Evolutionary conservation across 2,113 vertebrate genomes (phyloP), one percentile per base, ranked within the genome.

Genomic region (Formicarius rufipectus): DNA sequence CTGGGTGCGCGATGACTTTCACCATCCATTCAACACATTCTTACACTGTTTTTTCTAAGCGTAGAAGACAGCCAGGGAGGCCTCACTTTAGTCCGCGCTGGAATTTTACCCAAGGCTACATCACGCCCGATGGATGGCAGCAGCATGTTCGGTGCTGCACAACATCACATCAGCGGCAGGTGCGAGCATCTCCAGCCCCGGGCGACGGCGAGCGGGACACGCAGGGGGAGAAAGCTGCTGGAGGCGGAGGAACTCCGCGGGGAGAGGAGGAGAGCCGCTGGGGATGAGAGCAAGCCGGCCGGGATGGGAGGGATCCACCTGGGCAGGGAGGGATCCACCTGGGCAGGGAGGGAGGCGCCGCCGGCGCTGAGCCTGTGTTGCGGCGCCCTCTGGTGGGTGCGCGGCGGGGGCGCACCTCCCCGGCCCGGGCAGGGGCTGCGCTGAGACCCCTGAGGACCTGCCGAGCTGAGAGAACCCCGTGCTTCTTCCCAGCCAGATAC

Each of bases 71-170:
- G 2, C 18, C 39, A 3, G 52, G 28, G 33, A n/a, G 30, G 39
- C 14, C 13, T 24, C 60, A 1, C 4, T 8, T 37, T 17, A 50
- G 22, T 7, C 16, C n/a, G 40, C 9, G 8, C 23, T 9, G 56
- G 25, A 35, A 67, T 85, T 21, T 12, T 53, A 21, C 23, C 12
- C 63, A 7, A 40, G 77, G 40, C 37, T 63, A 5, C 24, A 49
- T 11, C 30, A 1, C 21, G 28, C 47, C 18, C 50, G 6, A 4
- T 1, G 27, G 6, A 24, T 1, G 3, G 56, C 44, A 28, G 1
- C 40, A 5, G 2, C 18, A 0, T 0, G 24, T 3, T 49, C 3
- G 12, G 25, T 4, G 22, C 69, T 8, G 22, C 59, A 4, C 30
- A 13, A 40, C 52, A 3, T 0, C 64, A 7, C 2, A 45, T 0